Base-by-base conservation (phyloP, 2,888 invertebrate genomes). In the Leptarthrus brevirostris region DNA sequence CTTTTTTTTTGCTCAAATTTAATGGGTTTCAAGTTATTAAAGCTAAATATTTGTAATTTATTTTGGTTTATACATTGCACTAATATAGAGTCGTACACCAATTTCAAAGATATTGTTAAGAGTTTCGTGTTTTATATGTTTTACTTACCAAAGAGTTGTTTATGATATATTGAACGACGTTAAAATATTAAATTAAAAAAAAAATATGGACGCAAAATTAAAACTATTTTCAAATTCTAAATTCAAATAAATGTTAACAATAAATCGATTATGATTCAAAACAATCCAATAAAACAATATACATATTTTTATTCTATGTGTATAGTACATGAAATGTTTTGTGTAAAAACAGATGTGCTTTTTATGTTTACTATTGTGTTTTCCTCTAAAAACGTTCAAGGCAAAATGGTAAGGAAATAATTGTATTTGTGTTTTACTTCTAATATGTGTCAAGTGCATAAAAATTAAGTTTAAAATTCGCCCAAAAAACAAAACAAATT, bases 311-410 rank as follows among this genome's bases (percentile, higher is more conserved):
- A 34, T 52, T 69, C 47, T 34, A 30, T 69, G 69, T 69, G 52
- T 69, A 69, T 69, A 69, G 69, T 69, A 69, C 69, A 52, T 69
- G 26, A 69, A 69, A 52, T 52, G 52, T 30, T 52, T 24, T 69
- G 52, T 69, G 52, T 52, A 30, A 69, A 66, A 36, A 71, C 34
- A 40, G 71, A 54, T 71, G 71, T 71, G 71, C 71, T 71, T 71
- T 71, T 49, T 49, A 72, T 72, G 72, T 72, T 58, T n/a, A 72
- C 20, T 56, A 72, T 20, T 72, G 72, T 72, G 72, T 56, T 61
- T 34, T 61, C 20, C 18, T 20, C 40, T 36, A 52, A 66, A 66
- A 47, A 52, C 14, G 26, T 52, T 12, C 52, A 26, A 52, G 26
- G 69, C 20, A 30, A 52, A 52, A 14, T 26, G 69, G 69, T 69